Conservation (phyloP, 1,140 invertebrate genomes). For the Bombus turneri region DNA sequence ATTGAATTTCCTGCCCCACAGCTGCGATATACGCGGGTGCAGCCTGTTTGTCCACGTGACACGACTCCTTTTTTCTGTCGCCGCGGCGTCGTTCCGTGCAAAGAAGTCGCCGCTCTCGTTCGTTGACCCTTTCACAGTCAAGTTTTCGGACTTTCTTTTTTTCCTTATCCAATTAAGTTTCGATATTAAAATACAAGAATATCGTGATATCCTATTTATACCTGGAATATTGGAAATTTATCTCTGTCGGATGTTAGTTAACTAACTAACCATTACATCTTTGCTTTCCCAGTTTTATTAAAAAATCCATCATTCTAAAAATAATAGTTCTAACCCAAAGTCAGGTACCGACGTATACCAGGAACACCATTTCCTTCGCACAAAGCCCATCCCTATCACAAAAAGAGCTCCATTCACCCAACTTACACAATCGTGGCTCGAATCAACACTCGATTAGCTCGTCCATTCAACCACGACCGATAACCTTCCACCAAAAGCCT, state of each 20-base stretch:
- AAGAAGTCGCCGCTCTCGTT: slow-evolving; percentile 2
- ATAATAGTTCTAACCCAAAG: neutral
- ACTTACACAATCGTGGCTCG: neutral
- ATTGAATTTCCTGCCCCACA: slow-evolving; percentile 39
- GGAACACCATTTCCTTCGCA: neutral
- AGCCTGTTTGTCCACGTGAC: slow-evolving; percentile 2
- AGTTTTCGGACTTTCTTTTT: neutral
- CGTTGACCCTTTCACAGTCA: neutral
- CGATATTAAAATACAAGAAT: no score
- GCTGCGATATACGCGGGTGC: slow-evolving; percentile 21
- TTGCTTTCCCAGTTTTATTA: no score
- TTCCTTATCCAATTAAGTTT: no score
- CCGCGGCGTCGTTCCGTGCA: neutral
- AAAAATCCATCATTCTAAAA: no score
- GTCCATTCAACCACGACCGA: neutral
- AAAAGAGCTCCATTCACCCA: neutral
- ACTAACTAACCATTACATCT: no score
- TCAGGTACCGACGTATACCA: neutral
- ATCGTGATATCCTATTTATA: no score
- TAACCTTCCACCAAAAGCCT: neutral
- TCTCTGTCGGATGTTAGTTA: no score
- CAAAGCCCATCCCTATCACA: neutral
- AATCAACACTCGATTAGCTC: slow-evolving; percentile 9
- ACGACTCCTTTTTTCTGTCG: neutral
- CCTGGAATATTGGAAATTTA: no score